These are phyloP conservation scores for Calypte anna DNA, from an alignment of 2,113 vertebrate species.

Conservation along the genomic window DNA sequence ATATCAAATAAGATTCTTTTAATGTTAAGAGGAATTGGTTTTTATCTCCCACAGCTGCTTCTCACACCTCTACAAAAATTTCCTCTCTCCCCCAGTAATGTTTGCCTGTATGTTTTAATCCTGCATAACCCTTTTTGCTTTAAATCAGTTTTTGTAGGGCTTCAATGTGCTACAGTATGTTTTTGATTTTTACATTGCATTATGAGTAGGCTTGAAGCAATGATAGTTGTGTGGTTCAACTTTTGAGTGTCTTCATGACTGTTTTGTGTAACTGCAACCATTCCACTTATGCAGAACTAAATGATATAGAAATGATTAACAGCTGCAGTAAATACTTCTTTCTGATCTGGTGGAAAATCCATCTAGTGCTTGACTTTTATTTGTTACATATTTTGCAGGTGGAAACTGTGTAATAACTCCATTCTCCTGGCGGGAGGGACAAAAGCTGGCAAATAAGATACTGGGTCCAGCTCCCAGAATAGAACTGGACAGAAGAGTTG, in stretches of 20 bases:
- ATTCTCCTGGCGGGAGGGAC: constrained; percentile 93
- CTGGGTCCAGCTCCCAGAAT: constrained; percentile 84
- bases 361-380: neutral
- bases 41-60: neutral
- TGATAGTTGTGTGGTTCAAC: neutral
- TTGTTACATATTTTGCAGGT: constrained; percentile 50
- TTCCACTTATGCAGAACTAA: neutral
- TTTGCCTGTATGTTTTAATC: neutral
- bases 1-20: neutral
- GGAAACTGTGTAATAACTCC: constrained; percentile 80
- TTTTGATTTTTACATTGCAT: neutral
- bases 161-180: neutral
- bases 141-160: neutral
- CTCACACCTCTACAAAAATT: neutral
- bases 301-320: neutral
- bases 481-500: constrained; percentile 72
- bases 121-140: neutral
- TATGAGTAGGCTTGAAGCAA: neutral
- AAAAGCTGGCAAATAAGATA: constrained; percentile 91
- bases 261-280: neutral
- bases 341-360: neutral
- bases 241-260: neutral
- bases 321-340: neutral
- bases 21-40: accelerated
- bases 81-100: accelerated